Evolutionary conservation across 2,113 vertebrate genomes (phyloP).

Genomic region (Coreoperca whiteheadi): DNA sequence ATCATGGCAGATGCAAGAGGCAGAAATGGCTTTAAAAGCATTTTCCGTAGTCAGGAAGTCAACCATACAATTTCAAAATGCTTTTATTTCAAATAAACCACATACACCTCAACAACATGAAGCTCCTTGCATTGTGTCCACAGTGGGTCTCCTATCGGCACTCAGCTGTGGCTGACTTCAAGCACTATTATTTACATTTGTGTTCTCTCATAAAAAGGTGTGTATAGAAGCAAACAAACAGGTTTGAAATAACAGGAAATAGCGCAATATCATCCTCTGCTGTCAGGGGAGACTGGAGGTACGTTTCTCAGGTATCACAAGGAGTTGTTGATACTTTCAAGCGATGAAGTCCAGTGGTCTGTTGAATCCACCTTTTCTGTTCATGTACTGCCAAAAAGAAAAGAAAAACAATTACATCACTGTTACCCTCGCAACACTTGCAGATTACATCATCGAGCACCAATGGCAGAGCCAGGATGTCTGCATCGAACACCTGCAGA

Average conservation of each 20-base stretch:
- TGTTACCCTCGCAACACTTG: conserved; percentile 79
- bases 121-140: background rate
- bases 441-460: conserved; percentile 86
- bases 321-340: conserved; percentile 75
- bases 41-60: too few relatives aligned
- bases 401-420: conserved; percentile 86
- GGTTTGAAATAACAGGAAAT: too few relatives aligned
- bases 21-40: background rate
- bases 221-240: conserved; percentile 41
- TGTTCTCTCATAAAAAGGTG: conserved; percentile 12
- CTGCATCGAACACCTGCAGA: conserved; percentile 83
- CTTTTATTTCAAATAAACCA: conserved; percentile 65
- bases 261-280: background rate
- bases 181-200: conserved; percentile 41
- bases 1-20: background rate
- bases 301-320: background rate
- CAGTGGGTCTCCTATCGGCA: background rate
- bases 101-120: conserved; percentile 19
- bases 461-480: conserved; percentile 78
- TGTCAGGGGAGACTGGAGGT: too few relatives aligned
- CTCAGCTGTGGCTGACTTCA: conserved; percentile 12
- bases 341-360: conserved; percentile 98
- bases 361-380: conserved; percentile 99
- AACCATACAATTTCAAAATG: too few relatives aligned
- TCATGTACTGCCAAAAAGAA: conserved; percentile 95